A percentile compares a stretch with the other conserved stretches of the same genome.
phyloP scores from a whole-genome alignment of 2,888 invertebrate genomes.

The Galeopsomyia nigrocyanea region DNA sequence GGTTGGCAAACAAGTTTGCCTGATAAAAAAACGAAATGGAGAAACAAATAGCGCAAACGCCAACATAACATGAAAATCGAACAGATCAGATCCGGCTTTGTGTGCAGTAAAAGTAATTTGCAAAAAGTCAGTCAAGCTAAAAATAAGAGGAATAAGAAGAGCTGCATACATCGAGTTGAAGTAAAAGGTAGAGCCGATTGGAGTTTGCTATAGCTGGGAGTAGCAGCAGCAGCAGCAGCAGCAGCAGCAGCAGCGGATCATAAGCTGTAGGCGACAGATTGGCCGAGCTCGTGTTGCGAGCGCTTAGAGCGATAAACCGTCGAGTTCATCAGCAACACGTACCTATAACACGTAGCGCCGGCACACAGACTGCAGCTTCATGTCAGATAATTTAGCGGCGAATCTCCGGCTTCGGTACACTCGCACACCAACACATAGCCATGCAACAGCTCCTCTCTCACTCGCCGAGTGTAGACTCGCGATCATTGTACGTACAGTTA shows the following conservation, averaged over 20 bases:
- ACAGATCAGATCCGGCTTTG: neutral
- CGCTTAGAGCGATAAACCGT: conserved; percentile 31
- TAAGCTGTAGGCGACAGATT: neutral
- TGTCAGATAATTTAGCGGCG: conserved; percentile 35
- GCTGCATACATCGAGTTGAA: too few species aligned
- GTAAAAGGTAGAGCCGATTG: too few species aligned
- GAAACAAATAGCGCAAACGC: conserved; percentile 15
- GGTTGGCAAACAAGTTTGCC: neutral
- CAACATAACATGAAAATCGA: conserved; percentile 30
- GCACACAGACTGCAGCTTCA: conserved; percentile 2
- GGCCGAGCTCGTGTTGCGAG: conserved; percentile 1
- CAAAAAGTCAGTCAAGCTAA: too few species aligned
- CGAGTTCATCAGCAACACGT: conserved; percentile 30
- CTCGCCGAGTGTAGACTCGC: too few species aligned
- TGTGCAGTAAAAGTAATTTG: too few species aligned
- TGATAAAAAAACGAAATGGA: neutral
- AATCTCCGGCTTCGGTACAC: conserved; percentile 12
- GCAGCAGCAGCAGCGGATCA: neutral
- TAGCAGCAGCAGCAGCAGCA: too few species aligned
- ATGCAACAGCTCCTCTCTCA: neutral
- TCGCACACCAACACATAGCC: neutral
- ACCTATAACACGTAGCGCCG: too few species aligned
- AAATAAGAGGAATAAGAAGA: too few species aligned
- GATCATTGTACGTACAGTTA: too few species aligned
- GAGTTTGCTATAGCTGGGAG: too few species aligned